Percentiles rank a stretch among this genome's conserved stretches.
Evolutionary conservation across 1,140 invertebrate species (phyloP).

Genomic region (Ceratosolen fusciceps): DNA sequence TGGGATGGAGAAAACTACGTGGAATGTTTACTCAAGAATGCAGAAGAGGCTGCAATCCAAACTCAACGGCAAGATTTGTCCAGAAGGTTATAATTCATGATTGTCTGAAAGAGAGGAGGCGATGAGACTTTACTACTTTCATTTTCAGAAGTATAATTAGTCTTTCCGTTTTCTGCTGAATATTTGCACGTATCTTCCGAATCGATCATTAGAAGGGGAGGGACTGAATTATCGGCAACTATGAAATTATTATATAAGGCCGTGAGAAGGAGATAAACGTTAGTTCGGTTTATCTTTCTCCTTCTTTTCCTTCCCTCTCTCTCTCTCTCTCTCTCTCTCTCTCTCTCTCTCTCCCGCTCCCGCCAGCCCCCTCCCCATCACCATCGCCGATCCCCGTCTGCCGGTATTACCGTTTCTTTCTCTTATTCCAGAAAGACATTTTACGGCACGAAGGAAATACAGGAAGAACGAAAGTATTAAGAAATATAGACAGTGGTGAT

Average conservation of each 20-base stretch:
- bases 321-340: too few species aligned
- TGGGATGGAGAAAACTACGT: not conserved
- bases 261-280: not conserved
- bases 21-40: conserved; percentile 55
- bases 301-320: too few species aligned
- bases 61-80: not conserved
- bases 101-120: not conserved
- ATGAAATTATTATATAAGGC: conserved; percentile 42
- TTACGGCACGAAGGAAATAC: not conserved
- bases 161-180: not conserved
- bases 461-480: not conserved
- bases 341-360: too few species aligned
- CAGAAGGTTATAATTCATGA: conserved; percentile 12
- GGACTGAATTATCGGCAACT: conserved; percentile 43
- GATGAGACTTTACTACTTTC: conserved; percentile 15
- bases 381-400: too few species aligned
- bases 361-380: too few species aligned
- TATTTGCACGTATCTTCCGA: conserved; percentile 17
- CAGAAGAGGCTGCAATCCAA: conserved; percentile 25
- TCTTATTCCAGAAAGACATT: not conserved
- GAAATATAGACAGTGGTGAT: not conserved
- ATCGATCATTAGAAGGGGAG: conserved; percentile 25
- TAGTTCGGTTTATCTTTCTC: too few species aligned
- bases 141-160: conserved; percentile 28
- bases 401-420: not conserved